These are phyloP conservation scores for Caenorhabditis auriculariae DNA, from an alignment of 2,888 invertebrate species.

Conservation along the genomic window DNA sequence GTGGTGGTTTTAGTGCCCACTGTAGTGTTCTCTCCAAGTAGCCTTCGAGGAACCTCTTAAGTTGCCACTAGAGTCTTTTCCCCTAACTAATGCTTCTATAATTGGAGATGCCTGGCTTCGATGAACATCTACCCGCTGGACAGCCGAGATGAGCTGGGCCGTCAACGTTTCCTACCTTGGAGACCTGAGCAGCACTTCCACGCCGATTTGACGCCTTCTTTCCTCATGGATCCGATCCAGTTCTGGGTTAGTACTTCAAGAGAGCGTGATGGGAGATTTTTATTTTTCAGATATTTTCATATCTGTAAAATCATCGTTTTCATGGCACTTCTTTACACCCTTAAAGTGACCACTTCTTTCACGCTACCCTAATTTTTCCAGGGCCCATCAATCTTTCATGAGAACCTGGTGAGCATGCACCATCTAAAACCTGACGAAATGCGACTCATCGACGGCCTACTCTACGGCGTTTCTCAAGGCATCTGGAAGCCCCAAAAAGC, in stretches of 20 bases:
- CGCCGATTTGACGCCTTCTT: slow-evolving; percentile 33
- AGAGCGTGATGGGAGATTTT: background rate
- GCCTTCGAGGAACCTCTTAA: no score
- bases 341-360: no score
- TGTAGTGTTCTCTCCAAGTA: no score
- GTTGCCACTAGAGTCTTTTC: background rate
- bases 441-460: slow-evolving; percentile 39
- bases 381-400: slow-evolving; percentile 40
- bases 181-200: slow-evolving; percentile 43
- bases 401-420: slow-evolving; percentile 43
- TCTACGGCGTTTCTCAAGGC: slow-evolving; percentile 37
- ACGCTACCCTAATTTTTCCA: slow-evolving; percentile 12
- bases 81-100: background rate
- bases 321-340: background rate
- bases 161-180: slow-evolving; percentile 48
- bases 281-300: background rate
- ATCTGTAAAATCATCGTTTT: background rate
- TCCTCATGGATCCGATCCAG: slow-evolving; percentile 38
- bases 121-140: slow-evolving; percentile 30
- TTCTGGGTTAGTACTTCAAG: slow-evolving; percentile 15
- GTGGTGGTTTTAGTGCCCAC: no score
- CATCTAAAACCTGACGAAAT: slow-evolving; percentile 44
- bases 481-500: no score
- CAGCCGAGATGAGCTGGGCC: slow-evolving; percentile 30
- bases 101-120: slow-evolving; percentile 29